These are phyloP conservation scores for Arenicola marina DNA, from an alignment of 2,888 invertebrate species.

Conservation along the genomic window DNA sequence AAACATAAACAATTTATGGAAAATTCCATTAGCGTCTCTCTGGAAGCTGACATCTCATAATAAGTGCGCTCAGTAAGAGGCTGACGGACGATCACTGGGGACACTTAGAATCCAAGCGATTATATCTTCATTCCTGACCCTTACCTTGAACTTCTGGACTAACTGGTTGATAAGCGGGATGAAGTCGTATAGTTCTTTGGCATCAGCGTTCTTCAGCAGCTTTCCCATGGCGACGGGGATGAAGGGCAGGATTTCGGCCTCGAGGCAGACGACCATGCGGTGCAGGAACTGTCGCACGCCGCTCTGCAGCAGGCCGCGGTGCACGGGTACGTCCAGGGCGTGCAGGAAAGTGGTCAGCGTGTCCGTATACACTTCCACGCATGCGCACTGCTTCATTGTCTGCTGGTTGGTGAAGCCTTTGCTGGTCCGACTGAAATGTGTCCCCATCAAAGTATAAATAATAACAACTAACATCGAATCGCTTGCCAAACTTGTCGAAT, in stretches of 20 bases:
- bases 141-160: constrained; percentile 66
- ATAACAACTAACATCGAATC: too few relatives aligned
- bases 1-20: too few relatives aligned
- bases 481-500: too few relatives aligned
- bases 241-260: constrained; percentile 65
- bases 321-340: constrained; percentile 59
- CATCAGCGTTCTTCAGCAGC: constrained; percentile 61
- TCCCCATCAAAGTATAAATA: too few relatives aligned
- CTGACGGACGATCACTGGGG: too few relatives aligned
- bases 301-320: constrained; percentile 52
- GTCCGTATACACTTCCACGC: constrained; percentile 64
- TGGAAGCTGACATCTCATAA: too few relatives aligned
- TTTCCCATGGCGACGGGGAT: constrained; percentile 64
- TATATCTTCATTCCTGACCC: background rate
- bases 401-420: constrained; percentile 67
- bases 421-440: constrained; percentile 67
- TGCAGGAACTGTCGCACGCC: constrained; percentile 67
- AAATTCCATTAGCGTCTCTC: too few relatives aligned
- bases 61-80: too few relatives aligned
- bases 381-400: constrained; percentile 65
- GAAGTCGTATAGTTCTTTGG: constrained; percentile 64
- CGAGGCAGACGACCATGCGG: constrained; percentile 68
- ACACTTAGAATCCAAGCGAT: too few relatives aligned
- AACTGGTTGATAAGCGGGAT: constrained; percentile 68
- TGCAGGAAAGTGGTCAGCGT: constrained; percentile 64